Percentiles rank a stretch among this genome's conserved stretches.
Evolutionary conservation across 1,140 invertebrate species (phyloP).

Genomic region (Lepidurus apus): DNA sequence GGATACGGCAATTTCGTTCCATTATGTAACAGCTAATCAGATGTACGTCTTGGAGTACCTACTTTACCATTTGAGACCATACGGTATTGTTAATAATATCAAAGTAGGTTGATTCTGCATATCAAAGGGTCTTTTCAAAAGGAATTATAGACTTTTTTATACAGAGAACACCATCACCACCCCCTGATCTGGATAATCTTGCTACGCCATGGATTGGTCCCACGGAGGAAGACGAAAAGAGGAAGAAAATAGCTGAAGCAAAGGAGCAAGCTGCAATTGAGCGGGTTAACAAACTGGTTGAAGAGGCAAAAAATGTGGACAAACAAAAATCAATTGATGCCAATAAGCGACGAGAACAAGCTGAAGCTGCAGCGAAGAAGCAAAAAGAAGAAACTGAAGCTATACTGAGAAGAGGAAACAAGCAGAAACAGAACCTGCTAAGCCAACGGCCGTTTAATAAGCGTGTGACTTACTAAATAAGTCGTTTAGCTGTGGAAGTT

Average conservation of each 20-base stretch:
- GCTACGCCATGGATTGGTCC: constrained; percentile 33
- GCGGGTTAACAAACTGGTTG: neutral
- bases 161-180: constrained; percentile 26
- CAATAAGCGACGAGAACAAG: neutral
- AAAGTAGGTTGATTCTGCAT: neutral
- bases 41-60: constrained; percentile 96
- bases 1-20: constrained; percentile 92
- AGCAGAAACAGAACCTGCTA: no score
- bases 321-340: neutral
- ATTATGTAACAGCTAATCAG: constrained; percentile 85
- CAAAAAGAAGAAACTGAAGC: neutral
- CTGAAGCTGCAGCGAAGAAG: neutral
- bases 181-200: constrained; percentile 27
- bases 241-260: constrained; percentile 9
- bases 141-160: no score
- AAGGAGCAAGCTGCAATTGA: neutral
- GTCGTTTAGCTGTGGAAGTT: no score
- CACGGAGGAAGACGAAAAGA: constrained; percentile 13
- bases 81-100: constrained; percentile 51
- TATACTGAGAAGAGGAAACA: neutral
- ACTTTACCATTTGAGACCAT: constrained; percentile 90
- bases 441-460: no score
- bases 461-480: no score
- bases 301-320: neutral
- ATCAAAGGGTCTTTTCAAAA: no score